Evolutionary conservation across 2,113 vertebrate genomes (phyloP).

Genomic region (Tetrax tetrax): DNA sequence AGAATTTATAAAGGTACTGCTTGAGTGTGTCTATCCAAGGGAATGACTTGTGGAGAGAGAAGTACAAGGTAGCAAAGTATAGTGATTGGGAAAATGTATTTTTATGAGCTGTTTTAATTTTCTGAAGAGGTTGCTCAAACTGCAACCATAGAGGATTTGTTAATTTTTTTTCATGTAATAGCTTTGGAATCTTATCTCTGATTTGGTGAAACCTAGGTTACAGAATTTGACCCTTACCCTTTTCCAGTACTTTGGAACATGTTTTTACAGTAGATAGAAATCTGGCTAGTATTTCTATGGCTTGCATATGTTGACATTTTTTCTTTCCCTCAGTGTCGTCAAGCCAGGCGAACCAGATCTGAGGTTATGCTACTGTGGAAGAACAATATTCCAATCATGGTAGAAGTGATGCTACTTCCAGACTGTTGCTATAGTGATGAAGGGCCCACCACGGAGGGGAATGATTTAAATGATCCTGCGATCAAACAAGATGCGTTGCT

Average conservation of each 20-base stretch:
- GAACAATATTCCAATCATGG: slow-evolving; percentile 97
- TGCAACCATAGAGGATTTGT: neutral
- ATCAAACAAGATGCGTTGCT: slow-evolving; percentile 95
- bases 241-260: neutral
- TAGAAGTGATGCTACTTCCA: slow-evolving; percentile 97
- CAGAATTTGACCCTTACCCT: neutral
- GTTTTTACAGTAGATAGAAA: neutral
- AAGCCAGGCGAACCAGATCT: slow-evolving; percentile 92
- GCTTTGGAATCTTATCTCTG: neutral
- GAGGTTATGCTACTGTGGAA: slow-evolving; percentile 94
- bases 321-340: slow-evolving; percentile 84
- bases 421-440: slow-evolving; percentile 99
- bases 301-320: neutral
- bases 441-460: slow-evolving; percentile 87
- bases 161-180: neutral
- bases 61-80: neutral
- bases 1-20: neutral
- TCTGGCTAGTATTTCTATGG: neutral
- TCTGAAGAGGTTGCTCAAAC: neutral
- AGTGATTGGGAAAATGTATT: neutral
- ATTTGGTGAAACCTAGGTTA: neutral
- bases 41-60: neutral
- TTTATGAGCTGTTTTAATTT: neutral
- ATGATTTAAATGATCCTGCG: slow-evolving; percentile 91
- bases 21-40: neutral